A percentile compares a stretch with the other conserved stretches of the same genome.
These are phyloP conservation scores for Andricus quercusramuli DNA, from an alignment of 2,888 invertebrate genomes.

Conservation along the genomic window DNA sequence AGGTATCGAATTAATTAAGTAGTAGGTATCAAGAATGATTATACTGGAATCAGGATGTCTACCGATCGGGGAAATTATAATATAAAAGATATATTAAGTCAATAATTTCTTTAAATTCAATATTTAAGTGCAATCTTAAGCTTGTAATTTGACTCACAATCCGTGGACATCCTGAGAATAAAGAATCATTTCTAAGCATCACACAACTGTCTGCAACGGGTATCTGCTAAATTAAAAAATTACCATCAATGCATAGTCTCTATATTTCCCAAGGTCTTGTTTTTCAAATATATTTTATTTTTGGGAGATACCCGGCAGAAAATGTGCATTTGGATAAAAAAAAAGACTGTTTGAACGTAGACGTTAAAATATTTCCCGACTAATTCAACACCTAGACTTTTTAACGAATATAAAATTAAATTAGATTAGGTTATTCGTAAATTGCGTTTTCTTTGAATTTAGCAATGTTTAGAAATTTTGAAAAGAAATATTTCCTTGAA, in stretches of 20 bases:
- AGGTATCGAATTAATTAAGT: neutral
- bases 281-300: conserved; percentile 36
- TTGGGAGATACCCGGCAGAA: conserved; percentile 52
- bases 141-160: conserved; percentile 1
- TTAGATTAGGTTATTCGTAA: conserved; percentile 14
- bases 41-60: neutral
- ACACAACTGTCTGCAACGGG: conserved; percentile 61
- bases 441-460: conserved; percentile 8
- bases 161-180: conserved; percentile 7
- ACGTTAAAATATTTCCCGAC: conserved; percentile 55
- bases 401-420: neutral
- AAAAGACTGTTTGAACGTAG: conserved; percentile 68
- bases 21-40: neutral
- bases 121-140: neutral
- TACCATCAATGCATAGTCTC: conserved; percentile 20
- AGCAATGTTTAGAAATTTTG: neutral
- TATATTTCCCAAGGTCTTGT: conserved; percentile 11
- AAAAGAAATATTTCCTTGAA: neutral
- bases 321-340: conserved; percentile 64
- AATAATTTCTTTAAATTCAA: neutral
- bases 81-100: neutral
- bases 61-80: neutral
- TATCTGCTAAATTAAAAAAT: conserved; percentile 56
- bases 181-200: conserved; percentile 47
- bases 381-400: neutral